Evolutionary conservation across 2,797 vertebrate genomes (phyloP).

Genomic region (Thamnophis elegans): DNA sequence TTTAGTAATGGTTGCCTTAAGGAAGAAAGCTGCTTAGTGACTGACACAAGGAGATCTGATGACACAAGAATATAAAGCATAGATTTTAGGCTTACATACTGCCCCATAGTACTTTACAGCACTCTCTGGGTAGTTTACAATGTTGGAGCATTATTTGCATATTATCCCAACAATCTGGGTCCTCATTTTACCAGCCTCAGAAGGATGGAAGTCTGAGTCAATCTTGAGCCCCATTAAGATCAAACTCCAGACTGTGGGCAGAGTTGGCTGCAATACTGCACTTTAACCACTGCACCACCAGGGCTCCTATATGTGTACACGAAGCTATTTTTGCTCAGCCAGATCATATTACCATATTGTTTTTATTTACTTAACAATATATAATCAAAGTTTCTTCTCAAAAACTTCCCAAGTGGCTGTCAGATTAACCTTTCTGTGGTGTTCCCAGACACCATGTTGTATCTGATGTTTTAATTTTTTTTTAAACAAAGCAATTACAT

Average conservation of each 20-base stretch:
- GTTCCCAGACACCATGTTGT: background rate
- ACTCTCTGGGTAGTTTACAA: too few species aligned
- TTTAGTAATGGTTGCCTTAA: background rate
- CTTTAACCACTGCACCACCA: too few species aligned
- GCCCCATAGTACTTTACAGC: too few species aligned
- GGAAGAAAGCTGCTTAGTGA: background rate
- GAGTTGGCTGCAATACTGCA: too few species aligned
- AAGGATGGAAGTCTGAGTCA: too few species aligned
- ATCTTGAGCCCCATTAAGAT: too few species aligned
- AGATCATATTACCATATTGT: background rate
- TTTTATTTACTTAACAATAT: background rate
- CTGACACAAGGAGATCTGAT: background rate
- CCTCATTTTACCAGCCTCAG: too few species aligned
- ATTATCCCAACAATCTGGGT: too few species aligned
- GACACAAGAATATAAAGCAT: background rate
- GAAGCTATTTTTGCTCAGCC: background rate
- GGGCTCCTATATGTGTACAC: background rate
- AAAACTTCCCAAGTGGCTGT: background rate
- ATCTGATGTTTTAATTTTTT: background rate
- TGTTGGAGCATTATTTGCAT: too few species aligned
- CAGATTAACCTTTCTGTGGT: background rate
- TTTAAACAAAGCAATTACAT: background rate
- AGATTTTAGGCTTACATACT: too few species aligned
- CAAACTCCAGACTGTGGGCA: too few species aligned
- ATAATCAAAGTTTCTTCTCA: background rate